Evolutionary conservation across 2,113 vertebrate species (phyloP).

Genomic region (Trochalopteron elliotii): DNA sequence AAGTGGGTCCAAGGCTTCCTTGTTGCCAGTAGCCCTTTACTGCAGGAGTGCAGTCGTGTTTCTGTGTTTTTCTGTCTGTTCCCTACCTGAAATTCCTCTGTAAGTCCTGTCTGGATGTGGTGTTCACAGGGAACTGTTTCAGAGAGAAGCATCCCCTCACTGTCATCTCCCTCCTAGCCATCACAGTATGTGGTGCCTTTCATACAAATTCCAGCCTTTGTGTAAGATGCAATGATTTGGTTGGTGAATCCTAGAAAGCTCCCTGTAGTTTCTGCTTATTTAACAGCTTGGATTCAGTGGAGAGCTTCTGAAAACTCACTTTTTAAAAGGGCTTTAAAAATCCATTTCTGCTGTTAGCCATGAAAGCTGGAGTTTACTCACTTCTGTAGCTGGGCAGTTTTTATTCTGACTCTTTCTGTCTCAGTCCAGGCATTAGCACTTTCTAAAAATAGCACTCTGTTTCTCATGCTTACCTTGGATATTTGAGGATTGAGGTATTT

Average conservation of each 20-base stretch:
- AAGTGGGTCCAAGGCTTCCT: conserved; percentile 65
- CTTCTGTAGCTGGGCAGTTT: background rate
- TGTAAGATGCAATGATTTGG: background rate
- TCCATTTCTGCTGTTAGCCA: background rate
- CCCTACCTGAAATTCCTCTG: background rate
- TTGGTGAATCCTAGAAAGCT: background rate
- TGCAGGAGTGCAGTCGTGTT: fast-evolving
- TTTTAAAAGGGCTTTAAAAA: background rate
- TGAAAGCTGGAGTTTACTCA: background rate
- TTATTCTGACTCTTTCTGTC: background rate
- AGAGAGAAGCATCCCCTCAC: background rate
- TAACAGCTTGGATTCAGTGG: background rate
- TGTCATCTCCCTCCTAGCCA: fast-evolving
- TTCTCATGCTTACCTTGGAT: background rate
- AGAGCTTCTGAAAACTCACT: background rate
- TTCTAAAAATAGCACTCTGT: background rate
- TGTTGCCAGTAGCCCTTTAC: background rate
- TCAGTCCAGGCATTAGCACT: background rate
- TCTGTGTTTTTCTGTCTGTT: background rate
- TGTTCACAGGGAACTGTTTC: background rate
- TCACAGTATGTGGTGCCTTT: background rate
- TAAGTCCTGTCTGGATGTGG: background rate
- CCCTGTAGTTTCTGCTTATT: background rate
- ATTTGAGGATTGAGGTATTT: background rate
- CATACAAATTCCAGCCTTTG: background rate